phyloP scores from a whole-genome alignment of 1,140 invertebrate genomes.

The Paralvinella palmiformis region DNA sequence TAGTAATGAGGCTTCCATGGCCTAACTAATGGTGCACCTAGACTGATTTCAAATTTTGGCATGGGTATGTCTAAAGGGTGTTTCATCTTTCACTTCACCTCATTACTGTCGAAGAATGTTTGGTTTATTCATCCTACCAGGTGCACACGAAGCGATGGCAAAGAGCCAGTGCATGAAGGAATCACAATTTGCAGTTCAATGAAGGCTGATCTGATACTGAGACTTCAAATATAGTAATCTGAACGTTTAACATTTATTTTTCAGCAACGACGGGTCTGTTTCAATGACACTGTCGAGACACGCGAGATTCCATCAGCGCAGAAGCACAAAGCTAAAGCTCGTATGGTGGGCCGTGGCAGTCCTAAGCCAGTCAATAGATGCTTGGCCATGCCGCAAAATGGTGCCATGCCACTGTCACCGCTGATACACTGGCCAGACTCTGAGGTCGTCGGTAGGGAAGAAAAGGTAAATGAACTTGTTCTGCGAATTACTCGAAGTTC shows the following conservation, averaged over 20 bases:
- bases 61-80: too few species aligned
- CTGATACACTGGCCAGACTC: neutral
- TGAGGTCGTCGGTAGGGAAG: too few species aligned
- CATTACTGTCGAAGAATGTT: neutral
- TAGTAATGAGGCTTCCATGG: neutral
- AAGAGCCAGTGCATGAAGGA: too few species aligned
- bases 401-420: neutral
- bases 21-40: neutral
- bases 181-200: neutral
- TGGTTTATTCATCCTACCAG: neutral
- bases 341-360: neutral
- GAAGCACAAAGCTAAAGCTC: neutral
- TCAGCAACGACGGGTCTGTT: constrained; percentile 38
- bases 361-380: constrained; percentile 16
- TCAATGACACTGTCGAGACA: constrained; percentile 29
- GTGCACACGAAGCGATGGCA: neutral
- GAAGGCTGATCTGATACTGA: neutral
- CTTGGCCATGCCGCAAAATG: constrained; percentile 13
- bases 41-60: neutral
- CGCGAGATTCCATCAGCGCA: neutral
- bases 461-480: too few species aligned
- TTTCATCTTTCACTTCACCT: too few species aligned
- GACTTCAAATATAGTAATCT: neutral
- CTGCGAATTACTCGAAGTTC: too few species aligned
- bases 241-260: constrained; percentile 12